Evolutionary conservation across 2,113 vertebrate species (phyloP).

Genomic region (Apeltes quadracus): DNA sequence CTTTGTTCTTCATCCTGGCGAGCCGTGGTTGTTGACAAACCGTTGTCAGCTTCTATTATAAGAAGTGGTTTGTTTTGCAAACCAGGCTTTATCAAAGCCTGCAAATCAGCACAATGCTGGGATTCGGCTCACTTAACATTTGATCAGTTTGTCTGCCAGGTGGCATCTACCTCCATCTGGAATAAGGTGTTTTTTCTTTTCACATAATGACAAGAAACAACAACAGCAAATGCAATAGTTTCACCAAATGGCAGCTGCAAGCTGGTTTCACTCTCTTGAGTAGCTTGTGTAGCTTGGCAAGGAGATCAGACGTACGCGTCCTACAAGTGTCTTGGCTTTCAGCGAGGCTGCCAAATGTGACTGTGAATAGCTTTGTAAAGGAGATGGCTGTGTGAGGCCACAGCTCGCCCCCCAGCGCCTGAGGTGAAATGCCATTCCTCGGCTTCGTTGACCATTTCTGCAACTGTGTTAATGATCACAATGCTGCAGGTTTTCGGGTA

Average conservation of each 20-base stretch:
- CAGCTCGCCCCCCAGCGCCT: slow-evolving; percentile 69
- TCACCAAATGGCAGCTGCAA: slow-evolving; percentile 66
- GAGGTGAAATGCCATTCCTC: slow-evolving; percentile 72
- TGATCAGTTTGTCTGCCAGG: slow-evolving; percentile 70
- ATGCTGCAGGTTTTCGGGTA: slow-evolving; percentile 68
- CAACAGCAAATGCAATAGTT: slow-evolving; percentile 38
- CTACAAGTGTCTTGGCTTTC: slow-evolving; percentile 73
- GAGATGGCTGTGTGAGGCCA: slow-evolving; percentile 70
- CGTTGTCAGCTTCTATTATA: slow-evolving; percentile 12
- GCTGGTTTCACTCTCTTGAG: slow-evolving; percentile 67
- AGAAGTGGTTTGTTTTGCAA: slow-evolving; percentile 1
- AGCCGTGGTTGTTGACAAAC: slow-evolving; percentile 30
- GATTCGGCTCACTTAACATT: slow-evolving; percentile 44
- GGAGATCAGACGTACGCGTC: slow-evolving; percentile 71
- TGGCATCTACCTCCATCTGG: slow-evolving; percentile 71
- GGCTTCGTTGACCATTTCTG: slow-evolving; percentile 67
- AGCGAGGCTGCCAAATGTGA: slow-evolving; percentile 72
- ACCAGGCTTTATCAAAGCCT: slow-evolving; percentile 14
- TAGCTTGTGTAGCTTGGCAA: slow-evolving; percentile 73
- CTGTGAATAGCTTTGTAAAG: slow-evolving; percentile 79
- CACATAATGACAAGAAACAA: slow-evolving; percentile 16
- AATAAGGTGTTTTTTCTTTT: slow-evolving; percentile 57
- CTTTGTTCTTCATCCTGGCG: neutral
- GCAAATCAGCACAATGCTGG: slow-evolving; percentile 25
- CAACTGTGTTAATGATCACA: slow-evolving; percentile 71